A percentile compares a stretch with the other conserved stretches of the same genome.
phyloP scores from a whole-genome alignment of 2,888 invertebrate species.

The Hesperia comma region DNA sequence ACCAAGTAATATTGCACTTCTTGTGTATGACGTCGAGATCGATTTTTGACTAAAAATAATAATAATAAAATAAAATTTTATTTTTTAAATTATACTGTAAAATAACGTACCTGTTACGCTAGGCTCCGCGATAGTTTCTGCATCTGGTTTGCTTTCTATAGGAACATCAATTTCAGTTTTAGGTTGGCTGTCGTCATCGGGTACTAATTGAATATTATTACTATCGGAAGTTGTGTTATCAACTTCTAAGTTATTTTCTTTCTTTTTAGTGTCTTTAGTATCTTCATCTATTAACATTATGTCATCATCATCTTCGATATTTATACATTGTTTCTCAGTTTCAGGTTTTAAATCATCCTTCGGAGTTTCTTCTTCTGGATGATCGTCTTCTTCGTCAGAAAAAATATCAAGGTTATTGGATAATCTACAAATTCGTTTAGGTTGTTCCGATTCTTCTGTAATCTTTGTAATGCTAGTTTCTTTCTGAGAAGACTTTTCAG shows the following conservation, averaged over 20 bases:
- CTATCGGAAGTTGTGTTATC: background rate
- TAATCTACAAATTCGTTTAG: constrained; percentile 57
- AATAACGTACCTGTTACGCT: constrained; percentile 1
- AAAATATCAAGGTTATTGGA: constrained; percentile 72
- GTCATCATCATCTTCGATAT: constrained; percentile 74
- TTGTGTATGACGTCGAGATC: no score
- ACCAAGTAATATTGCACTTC: no score
- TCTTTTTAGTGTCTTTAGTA: constrained; percentile 45
- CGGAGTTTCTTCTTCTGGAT: constrained; percentile 39
- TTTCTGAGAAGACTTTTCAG: constrained; percentile 11
- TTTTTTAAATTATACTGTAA: no score
- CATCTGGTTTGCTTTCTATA: constrained; percentile 33
- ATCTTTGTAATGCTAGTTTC: background rate
- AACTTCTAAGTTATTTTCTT: background rate
- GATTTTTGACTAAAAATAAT: no score
- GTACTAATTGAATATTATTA: background rate
- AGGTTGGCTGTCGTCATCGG: background rate
- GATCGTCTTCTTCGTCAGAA: constrained; percentile 72
- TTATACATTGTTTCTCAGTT: constrained; percentile 61
- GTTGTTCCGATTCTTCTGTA: constrained; percentile 40
- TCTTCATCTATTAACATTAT: constrained; percentile 76
- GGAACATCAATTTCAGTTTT: constrained; percentile 13
- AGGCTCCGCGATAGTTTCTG: constrained; percentile 14
- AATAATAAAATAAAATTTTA: no score
- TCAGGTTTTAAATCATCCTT: constrained; percentile 36